These are phyloP conservation scores for Cosmia trapezina DNA, from an alignment of 2,888 invertebrate genomes.

Conservation along the genomic window DNA sequence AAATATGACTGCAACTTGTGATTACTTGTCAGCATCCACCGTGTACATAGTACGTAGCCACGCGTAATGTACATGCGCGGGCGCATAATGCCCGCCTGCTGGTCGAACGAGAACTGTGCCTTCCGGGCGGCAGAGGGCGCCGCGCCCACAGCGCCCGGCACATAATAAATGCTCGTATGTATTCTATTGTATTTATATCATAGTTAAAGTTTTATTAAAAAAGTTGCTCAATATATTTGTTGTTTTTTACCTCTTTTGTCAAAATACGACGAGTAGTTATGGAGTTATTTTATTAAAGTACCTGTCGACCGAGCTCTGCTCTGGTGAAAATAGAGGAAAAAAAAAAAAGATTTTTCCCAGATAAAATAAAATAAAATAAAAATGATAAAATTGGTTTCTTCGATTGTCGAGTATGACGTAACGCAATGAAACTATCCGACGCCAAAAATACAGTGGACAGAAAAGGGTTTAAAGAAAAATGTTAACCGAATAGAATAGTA, in stretches of 20 bases:
- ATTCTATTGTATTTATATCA: constrained; percentile 88
- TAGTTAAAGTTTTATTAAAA: constrained; percentile 88
- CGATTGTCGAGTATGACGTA: too few species aligned
- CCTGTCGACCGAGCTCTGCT: too few species aligned
- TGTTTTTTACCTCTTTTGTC: constrained; percentile 34
- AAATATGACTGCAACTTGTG: constrained; percentile 34
- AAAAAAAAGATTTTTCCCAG: too few species aligned
- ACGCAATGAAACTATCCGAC: too few species aligned
- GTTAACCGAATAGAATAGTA: too few species aligned
- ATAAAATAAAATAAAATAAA: too few species aligned
- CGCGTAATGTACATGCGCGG: constrained; percentile 60
- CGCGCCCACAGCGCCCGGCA: constrained; percentile 75
- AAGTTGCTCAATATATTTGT: constrained; percentile 85
- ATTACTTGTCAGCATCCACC: constrained; percentile 40
- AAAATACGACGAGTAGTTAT: not conserved
- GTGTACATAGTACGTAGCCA: constrained; percentile 57
- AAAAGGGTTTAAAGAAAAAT: too few species aligned
- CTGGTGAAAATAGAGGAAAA: too few species aligned
- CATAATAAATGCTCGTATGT: constrained; percentile 87
- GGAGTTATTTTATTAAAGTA: too few species aligned
- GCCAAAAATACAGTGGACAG: too few species aligned
- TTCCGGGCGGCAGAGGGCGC: constrained; percentile 73
- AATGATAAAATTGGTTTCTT: too few species aligned
- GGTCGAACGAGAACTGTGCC: constrained; percentile 82
- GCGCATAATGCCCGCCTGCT: constrained; percentile 63